phyloP scores from a whole-genome alignment of 2,888 invertebrate genomes.

The Eristalis pertinax region DNA sequence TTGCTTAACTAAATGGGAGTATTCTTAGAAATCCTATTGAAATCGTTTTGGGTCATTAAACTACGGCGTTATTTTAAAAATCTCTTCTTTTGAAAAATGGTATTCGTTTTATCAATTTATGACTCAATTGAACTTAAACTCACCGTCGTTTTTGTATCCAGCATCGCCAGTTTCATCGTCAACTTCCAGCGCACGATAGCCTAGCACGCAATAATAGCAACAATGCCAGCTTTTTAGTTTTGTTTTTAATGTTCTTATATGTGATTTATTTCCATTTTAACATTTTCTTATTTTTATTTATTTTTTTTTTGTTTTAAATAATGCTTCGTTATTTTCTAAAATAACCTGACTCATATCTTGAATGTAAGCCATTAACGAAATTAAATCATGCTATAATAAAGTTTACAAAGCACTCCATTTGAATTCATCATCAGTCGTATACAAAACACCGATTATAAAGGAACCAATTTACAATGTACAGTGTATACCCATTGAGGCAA shows the following conservation, averaged over 20 bases:
- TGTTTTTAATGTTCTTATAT: conserved; percentile 44
- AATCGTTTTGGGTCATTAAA: background rate
- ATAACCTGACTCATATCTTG: conserved; percentile 18
- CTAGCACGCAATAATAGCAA: conserved; percentile 68
- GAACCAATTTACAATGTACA: background rate
- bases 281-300: conserved; percentile 13
- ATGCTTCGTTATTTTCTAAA: conserved; percentile 18
- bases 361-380: conserved; percentile 22
- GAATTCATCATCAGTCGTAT: conserved; percentile 31
- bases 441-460: background rate
- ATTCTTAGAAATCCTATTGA: background rate
- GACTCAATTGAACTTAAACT: conserved; percentile 64
- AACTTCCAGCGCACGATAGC: conserved; percentile 71
- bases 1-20: background rate
- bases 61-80: background rate
- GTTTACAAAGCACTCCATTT: conserved; percentile 69
- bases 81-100: conserved; percentile 12
- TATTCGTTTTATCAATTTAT: conserved; percentile 42
- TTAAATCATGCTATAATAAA: conserved; percentile 40
- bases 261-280: conserved; percentile 47
- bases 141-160: conserved; percentile 72
- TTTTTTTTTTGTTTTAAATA: conserved; percentile 2
- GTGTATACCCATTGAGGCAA: background rate
- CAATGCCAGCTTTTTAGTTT: conserved; percentile 59
- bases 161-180: conserved; percentile 67